phyloP scores from a whole-genome alignment of 2,888 invertebrate species.

The Theretra japonica region DNA sequence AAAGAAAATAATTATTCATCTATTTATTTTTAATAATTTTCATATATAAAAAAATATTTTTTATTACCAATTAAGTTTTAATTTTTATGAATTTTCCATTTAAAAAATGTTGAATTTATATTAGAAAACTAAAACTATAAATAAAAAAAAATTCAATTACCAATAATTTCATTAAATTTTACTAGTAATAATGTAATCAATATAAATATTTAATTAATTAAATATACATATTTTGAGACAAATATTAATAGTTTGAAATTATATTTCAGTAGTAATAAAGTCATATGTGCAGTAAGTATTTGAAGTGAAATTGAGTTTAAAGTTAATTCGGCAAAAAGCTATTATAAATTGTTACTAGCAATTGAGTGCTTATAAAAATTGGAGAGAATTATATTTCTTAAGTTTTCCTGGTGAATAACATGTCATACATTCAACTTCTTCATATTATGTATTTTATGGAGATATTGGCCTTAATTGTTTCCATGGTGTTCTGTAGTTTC shows the following conservation, averaged over 20 bases:
- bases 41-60: too few relatives aligned
- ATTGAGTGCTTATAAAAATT: conserved; percentile 13
- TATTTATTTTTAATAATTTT: too few relatives aligned
- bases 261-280: neutral
- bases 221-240: neutral
- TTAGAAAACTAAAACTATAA: neutral
- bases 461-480: too few relatives aligned
- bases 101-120: too few relatives aligned
- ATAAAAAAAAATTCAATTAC: neutral
- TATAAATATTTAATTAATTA: neutral
- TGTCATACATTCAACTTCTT: too few relatives aligned
- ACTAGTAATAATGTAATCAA: neutral
- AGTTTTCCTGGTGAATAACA: neutral
- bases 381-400: neutral
- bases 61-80: too few relatives aligned
- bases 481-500: too few relatives aligned
- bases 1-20: too few relatives aligned
- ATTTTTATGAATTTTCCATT: too few relatives aligned
- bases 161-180: neutral
- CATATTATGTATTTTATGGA: too few relatives aligned
- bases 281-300: conserved; percentile 9
- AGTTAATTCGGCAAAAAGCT: conserved; percentile 23
- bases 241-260: neutral
- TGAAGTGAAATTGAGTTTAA: neutral
- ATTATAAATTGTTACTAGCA: neutral